Evolutionary conservation across 2,888 invertebrate genomes (phyloP).

Genomic region (Drosophila phalerata): DNA sequence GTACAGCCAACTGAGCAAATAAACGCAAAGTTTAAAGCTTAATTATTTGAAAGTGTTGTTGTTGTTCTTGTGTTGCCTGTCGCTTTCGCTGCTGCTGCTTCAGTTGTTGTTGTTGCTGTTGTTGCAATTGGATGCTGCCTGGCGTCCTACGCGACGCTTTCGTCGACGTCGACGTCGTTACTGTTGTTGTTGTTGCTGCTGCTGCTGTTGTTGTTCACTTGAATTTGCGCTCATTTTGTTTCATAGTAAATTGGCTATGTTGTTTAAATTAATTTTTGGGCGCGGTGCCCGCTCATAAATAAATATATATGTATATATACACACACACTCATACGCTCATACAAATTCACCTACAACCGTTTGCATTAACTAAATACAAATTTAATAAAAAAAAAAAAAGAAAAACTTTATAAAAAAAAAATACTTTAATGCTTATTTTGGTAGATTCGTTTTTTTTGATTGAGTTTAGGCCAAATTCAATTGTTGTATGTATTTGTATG

Average conservation of each 20-base stretch:
- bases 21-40: constrained; percentile 34
- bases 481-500: constrained; percentile 34
- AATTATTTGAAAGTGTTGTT: constrained; percentile 26
- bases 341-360: constrained; percentile 20
- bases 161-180: constrained; percentile 2
- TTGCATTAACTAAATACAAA: constrained; percentile 29
- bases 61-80: constrained; percentile 22
- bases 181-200: constrained; percentile 20
- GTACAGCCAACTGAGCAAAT: constrained; percentile 52
- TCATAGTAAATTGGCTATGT: constrained; percentile 53
- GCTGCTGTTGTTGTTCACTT: constrained; percentile 41
- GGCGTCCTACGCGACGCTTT: constrained; percentile 32
- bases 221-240: constrained; percentile 55
- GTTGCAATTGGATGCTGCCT: constrained; percentile 37
- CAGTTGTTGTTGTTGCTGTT: constrained; percentile 11
- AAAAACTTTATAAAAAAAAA: constrained; percentile 4
- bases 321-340: constrained; percentile 18
- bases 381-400: constrained; percentile 10
- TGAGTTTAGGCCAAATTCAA: constrained; percentile 29
- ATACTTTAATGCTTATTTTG: constrained; percentile 10
- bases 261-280: constrained; percentile 63
- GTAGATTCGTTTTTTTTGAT: constrained; percentile 39
- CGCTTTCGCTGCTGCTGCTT: constrained; percentile 17
- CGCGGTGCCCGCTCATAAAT: constrained; percentile 52
- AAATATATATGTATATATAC: no score